phyloP scores from a whole-genome alignment of 2,797 vertebrate species.

The Neopelma chrysocephalum region DNA sequence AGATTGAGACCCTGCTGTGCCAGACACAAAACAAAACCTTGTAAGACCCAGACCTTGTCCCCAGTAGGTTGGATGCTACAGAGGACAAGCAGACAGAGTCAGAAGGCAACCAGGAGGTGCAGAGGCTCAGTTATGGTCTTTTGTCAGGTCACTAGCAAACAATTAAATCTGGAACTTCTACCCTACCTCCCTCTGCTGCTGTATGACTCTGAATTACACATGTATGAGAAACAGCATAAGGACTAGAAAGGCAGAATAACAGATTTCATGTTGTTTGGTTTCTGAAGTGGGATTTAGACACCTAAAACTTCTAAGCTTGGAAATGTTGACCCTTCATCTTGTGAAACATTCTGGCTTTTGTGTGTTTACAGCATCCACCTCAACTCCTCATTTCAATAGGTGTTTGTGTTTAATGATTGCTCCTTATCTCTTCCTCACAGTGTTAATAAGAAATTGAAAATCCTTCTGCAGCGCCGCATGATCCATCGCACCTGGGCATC shows the following conservation, averaged over 20 bases:
- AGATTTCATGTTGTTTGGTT: neutral
- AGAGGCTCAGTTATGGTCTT: neutral
- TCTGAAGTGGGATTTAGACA: neutral
- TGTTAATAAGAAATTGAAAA: slow-evolving; percentile 20
- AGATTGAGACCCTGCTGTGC: neutral
- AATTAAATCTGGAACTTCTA: neutral
- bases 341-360: neutral
- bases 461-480: neutral
- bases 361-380: neutral
- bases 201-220: neutral
- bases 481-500: slow-evolving; percentile 22
- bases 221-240: neutral
- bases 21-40: neutral
- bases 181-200: neutral
- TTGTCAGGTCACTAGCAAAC: neutral
- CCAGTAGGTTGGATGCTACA: neutral
- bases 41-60: neutral
- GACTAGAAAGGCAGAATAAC: neutral
- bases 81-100: neutral
- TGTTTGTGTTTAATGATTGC: neutral
- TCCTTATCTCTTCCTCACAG: slow-evolving; percentile 15
- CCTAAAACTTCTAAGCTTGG: neutral
- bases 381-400: neutral
- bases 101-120: neutral
- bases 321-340: neutral